Percentiles rank a stretch among this genome's conserved stretches.
Evolutionary conservation across 1,140 invertebrate species (phyloP).

Genomic region (Pachypsylla venusta): DNA sequence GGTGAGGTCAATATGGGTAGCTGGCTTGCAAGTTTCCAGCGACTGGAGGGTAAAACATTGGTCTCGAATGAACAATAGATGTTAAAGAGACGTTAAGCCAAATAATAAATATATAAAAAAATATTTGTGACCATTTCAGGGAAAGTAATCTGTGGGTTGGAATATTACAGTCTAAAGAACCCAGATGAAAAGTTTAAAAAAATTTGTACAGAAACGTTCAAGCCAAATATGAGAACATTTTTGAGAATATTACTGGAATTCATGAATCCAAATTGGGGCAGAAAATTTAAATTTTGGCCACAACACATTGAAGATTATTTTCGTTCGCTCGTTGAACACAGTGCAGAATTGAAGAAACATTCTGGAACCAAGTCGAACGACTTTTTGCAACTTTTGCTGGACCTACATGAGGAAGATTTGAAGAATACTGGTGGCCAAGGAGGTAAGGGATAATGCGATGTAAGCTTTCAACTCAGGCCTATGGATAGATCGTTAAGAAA

Average conservation of each 20-base stretch:
- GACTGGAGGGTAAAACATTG: too few species aligned
- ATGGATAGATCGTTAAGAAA: too few species aligned
- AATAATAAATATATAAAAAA: too few species aligned
- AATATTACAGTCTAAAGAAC: neutral
- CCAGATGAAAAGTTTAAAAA: neutral
- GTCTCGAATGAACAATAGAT: too few species aligned
- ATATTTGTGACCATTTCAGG: neutral
- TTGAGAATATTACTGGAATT: neutral
- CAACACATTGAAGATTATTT: neutral
- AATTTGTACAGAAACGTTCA: neutral
- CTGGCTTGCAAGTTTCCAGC: too few species aligned
- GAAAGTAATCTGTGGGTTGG: neutral
- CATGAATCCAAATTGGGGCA: neutral
- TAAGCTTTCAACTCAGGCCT: too few species aligned
- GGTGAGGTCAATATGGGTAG: too few species aligned
- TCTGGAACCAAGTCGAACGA: neutral
- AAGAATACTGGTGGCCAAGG: neutral
- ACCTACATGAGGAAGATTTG: neutral
- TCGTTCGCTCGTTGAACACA: neutral
- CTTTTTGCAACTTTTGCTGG: neutral
- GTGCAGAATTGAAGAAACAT: neutral
- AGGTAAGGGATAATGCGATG: too few species aligned
- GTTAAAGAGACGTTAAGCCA: too few species aligned
- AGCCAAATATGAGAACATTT: neutral
- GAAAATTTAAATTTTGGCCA: neutral